phyloP scores from a whole-genome alignment of 2,888 invertebrate species.

The Caenorhabditis virilis region DNA sequence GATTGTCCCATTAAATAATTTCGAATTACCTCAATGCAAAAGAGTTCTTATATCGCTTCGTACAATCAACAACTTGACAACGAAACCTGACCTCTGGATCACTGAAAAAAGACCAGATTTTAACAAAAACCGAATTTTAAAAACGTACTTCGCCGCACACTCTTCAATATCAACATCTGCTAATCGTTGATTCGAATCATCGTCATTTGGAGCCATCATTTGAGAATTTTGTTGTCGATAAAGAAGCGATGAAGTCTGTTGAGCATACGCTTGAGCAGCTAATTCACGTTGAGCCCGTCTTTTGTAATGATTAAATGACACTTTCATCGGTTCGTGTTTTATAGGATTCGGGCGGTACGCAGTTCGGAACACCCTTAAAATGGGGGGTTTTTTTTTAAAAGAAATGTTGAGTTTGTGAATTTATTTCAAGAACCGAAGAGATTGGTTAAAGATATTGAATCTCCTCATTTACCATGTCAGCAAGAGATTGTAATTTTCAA shows the following conservation, averaged over 20 bases:
- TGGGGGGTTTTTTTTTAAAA: not conserved
- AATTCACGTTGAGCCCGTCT: conserved; percentile 10
- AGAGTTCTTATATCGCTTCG: conserved; percentile 40
- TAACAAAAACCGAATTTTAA: not conserved
- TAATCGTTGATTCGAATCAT: conserved; percentile 7
- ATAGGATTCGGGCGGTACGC: conserved; percentile 40
- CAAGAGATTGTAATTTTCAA: too few species aligned
- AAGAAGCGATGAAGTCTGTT: not conserved
- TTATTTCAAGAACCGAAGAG: too few species aligned
- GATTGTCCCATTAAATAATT: not conserved
- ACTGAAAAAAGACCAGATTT: not conserved
- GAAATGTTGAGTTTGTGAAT: too few species aligned
- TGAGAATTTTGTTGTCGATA: not conserved
- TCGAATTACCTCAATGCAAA: conserved; percentile 23
- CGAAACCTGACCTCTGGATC: conserved; percentile 33
- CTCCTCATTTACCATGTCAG: too few species aligned
- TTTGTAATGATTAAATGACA: conserved; percentile 46
- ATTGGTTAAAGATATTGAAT: too few species aligned
- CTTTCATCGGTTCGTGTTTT: conserved; percentile 33
- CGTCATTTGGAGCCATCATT: conserved; percentile 1
- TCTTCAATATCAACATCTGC: conserved; percentile 34
- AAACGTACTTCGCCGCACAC: conserved; percentile 27
- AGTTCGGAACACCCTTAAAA: conserved; percentile 41
- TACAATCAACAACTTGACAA: conserved; percentile 40
- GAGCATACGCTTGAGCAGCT: not conserved